Evolutionary conservation across 2,888 invertebrate species (phyloP).

Genomic region (Limnephilus auricula): DNA sequence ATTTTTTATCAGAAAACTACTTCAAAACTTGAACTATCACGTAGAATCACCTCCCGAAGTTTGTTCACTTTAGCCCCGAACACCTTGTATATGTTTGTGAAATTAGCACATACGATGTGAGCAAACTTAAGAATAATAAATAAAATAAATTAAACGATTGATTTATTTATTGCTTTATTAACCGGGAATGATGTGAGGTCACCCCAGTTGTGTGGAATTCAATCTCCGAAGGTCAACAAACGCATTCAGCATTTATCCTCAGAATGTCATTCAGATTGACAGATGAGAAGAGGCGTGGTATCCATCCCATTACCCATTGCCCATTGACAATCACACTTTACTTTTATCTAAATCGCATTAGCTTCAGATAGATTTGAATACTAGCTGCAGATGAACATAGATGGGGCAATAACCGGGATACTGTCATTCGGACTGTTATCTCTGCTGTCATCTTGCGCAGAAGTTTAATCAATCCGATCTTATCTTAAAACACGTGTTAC

Average conservation of each 20-base stretch:
- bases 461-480: not conserved
- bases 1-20: no score
- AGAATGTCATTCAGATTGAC: constrained; percentile 44
- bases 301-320: not conserved
- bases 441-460: not conserved
- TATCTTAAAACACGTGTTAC: not conserved
- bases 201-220: constrained; percentile 13
- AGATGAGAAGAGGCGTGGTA: not conserved
- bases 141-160: no score
- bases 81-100: no score
- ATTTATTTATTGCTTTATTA: not conserved
- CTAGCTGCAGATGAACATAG: not conserved
- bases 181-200: not conserved
- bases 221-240: constrained; percentile 46
- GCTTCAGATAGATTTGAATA: not conserved
- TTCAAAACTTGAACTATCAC: no score
- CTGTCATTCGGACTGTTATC: not conserved
- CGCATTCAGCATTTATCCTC: constrained; percentile 49
- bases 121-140: no score
- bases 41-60: no score
- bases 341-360: not conserved
- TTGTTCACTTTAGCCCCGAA: no score
- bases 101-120: no score
- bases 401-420: not conserved
- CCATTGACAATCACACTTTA: not conserved